Percentiles rank a stretch among this genome's conserved stretches.
These are phyloP conservation scores for Cylindroiulus punctatus DNA, from an alignment of 2,888 invertebrate species.

Conservation along the genomic window DNA sequence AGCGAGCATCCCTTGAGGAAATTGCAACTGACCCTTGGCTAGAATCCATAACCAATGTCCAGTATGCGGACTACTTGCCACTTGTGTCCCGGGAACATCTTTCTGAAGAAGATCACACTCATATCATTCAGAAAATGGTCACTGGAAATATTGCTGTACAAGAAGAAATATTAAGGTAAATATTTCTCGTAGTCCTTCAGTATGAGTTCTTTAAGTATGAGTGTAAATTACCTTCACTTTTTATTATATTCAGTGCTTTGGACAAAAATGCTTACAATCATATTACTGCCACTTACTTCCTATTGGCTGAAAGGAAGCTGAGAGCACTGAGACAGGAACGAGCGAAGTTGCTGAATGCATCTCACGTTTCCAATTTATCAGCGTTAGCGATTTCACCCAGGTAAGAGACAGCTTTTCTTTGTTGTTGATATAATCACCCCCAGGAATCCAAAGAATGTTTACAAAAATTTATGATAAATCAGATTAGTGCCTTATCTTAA, in stretches of 20 bases:
- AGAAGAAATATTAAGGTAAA: constrained; percentile 90
- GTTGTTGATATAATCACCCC: not conserved
- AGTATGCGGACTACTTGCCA: constrained; percentile 75
- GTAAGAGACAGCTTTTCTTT: constrained; percentile 60
- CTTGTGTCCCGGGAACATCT: constrained; percentile 89
- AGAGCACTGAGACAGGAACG: constrained; percentile 78
- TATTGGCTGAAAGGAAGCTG: constrained; percentile 92
- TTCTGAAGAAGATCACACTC: constrained; percentile 88
- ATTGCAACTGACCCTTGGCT: constrained; percentile 88
- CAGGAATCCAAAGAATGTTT: not conserved
- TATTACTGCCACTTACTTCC: constrained; percentile 96
- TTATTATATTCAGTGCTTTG: constrained; percentile 74
- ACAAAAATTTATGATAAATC: not conserved
- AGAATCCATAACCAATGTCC: constrained; percentile 59
- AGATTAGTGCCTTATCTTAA: not conserved
- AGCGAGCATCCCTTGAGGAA: constrained; percentile 86
- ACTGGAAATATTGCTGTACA: constrained; percentile 93
- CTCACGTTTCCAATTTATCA: constrained; percentile 66
- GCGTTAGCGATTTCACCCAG: constrained; percentile 66
- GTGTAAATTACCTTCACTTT: constrained; percentile 56
- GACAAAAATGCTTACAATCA: constrained; percentile 98
- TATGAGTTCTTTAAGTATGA: not conserved
- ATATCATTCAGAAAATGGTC: constrained; percentile 95
- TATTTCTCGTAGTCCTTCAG: constrained; percentile 59
- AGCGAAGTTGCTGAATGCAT: constrained; percentile 64